These are phyloP conservation scores for Avahi laniger DNA, from an alignment of 2,797 vertebrate genomes.

Conservation along the genomic window DNA sequence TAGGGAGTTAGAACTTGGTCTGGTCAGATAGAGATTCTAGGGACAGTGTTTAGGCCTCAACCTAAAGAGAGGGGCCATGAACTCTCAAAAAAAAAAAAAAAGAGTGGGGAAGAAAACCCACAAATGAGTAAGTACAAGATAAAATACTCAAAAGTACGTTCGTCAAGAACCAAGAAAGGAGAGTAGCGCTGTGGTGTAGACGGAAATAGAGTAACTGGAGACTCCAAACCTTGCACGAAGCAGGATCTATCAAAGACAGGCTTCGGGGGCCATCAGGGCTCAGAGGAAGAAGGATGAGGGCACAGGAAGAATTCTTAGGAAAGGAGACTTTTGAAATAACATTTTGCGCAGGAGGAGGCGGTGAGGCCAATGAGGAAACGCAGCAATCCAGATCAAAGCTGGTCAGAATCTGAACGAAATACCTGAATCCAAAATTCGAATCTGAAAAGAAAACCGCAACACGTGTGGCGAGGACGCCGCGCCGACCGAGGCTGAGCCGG, in stretches of 20 bases:
- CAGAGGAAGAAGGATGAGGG: background rate
- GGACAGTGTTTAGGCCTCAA: background rate
- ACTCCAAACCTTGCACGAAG: background rate
- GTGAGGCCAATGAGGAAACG: background rate
- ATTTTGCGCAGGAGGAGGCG: background rate
- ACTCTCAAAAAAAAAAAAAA: background rate
- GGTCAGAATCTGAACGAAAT: background rate
- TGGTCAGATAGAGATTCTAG: background rate
- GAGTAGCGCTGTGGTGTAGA: background rate
- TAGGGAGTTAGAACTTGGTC: background rate
- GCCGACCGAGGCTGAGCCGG: background rate
- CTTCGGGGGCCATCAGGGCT: background rate
- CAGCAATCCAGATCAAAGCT: background rate
- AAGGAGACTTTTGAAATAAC: background rate
- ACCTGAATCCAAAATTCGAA: background rate
- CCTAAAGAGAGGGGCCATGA: background rate
- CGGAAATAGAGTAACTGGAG: background rate
- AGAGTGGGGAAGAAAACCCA: background rate
- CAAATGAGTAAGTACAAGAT: background rate
- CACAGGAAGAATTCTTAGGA: background rate
- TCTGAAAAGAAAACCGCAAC: constrained; percentile 4
- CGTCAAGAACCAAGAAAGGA: background rate
- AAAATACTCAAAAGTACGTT: background rate
- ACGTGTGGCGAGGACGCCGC: background rate
- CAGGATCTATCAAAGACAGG: background rate